Conservation (phyloP, 1,140 invertebrate genomes). For the Aphelinus certus region DNA sequence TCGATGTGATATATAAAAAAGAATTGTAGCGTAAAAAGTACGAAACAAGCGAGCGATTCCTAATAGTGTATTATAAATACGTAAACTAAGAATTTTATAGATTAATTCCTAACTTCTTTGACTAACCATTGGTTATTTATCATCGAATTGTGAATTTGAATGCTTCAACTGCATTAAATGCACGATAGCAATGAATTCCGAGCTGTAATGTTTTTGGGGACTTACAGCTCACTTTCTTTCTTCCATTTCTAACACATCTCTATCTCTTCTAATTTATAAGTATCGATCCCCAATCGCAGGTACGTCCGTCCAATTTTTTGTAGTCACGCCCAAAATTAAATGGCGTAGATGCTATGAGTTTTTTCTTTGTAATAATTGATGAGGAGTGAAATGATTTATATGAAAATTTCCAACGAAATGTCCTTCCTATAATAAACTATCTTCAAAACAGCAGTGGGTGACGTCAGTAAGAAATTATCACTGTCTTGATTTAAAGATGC, state of each 20-base stretch:
- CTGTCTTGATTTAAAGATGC: not conserved
- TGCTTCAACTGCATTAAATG: too few species aligned
- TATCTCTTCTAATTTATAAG: slow-evolving; percentile 12
- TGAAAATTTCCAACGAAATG: not conserved
- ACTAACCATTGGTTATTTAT: slow-evolving; percentile 1
- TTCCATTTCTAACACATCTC: slow-evolving; percentile 8
- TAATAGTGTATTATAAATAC: slow-evolving; percentile 26
- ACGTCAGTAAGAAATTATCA: not conserved
- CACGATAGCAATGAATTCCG: not conserved
- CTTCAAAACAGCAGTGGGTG: not conserved
- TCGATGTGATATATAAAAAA: slow-evolving; percentile 36
- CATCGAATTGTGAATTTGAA: too few species aligned
- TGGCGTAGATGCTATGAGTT: not conserved
- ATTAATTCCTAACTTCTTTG: not conserved
- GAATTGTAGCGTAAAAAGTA: slow-evolving; percentile 5
- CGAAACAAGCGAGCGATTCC: not conserved
- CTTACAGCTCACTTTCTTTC: slow-evolving; percentile 2
- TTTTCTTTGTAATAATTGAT: slow-evolving; percentile 25
- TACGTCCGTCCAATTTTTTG: slow-evolving; percentile 38
- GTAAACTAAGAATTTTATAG: too few species aligned
- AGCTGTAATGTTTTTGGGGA: slow-evolving; percentile 35
- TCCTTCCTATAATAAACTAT: not conserved
- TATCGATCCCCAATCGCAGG: slow-evolving; percentile 36
- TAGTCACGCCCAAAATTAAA: slow-evolving; percentile 14
- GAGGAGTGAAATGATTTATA: too few species aligned